Base-by-base conservation (phyloP, 1,140 invertebrate genomes). In the Bombus superbus region DNA sequence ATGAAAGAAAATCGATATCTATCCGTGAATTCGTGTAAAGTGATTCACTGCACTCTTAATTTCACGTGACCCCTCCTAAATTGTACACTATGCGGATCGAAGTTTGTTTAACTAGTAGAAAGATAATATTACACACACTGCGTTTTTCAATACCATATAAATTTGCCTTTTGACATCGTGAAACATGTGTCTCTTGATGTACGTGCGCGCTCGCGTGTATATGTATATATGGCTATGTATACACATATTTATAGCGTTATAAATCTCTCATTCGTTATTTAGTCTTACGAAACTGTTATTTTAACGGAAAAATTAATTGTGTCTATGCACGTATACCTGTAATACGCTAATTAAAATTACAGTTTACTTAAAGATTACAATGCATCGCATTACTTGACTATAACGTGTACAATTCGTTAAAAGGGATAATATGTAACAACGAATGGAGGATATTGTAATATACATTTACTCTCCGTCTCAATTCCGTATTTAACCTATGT, bases 201-300 rank as follows among this genome's bases (percentile, higher is more conserved):
- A 13, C 25, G 68, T 40, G 68, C 25, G 4, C 28, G 35, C 35
- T 64, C 15, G 9, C 22, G 11, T 38, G 35, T n/a, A 11, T 25
- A 38, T 28, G 10, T 25, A 38, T 40, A 10, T 11, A 25, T 25
- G 32, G 32, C 38, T 9, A 32, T 66, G 28, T 62, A 66, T 66
- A 66, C 32, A 35, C 32, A 66, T 66, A 35, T 35, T 35, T 35
- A 22, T 47, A 44, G n/a, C 9, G 8, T 32, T 73, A 44, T n/a
- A 73, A 44, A 73, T 73, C n/a, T 44, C 71, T 32, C 44, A 22
- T 73, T 71, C 38, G 25, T 53, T 71, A 40, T 71, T 71, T 32
- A 32, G 15, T 73, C n/a, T 44, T 47, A 47, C 10, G n/a, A 73
- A 72, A 72, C 69, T 69, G 6, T 72, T n/a, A 42, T n/a, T 42